Evolutionary conservation across 1,140 invertebrate species (phyloP).

Genomic region (Eriosoma lanigerum): DNA sequence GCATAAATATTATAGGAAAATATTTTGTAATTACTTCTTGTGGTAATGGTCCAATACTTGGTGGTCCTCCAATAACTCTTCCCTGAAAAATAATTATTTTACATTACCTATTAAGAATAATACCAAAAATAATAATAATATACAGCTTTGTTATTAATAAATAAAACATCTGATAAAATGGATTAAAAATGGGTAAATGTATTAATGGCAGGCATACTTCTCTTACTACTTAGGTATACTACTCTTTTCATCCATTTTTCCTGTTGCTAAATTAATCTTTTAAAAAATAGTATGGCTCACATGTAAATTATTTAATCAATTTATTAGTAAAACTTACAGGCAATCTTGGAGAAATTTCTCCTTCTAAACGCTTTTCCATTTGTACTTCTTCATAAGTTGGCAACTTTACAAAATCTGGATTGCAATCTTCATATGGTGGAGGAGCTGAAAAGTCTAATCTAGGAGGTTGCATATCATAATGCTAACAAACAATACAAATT

Average conservation of each 20-base stretch:
- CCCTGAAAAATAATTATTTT: constrained; percentile 6
- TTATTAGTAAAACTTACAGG: constrained; percentile 31
- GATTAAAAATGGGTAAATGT: no score
- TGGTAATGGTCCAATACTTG: constrained; percentile 8
- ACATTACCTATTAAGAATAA: background rate
- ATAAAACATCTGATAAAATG: no score
- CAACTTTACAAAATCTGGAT: constrained; percentile 64
- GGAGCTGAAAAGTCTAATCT: constrained; percentile 80
- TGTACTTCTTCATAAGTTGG: constrained; percentile 91
- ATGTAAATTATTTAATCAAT: background rate
- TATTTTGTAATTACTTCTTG: constrained; percentile 35
- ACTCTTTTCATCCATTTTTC: no score
- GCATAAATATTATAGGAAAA: background rate
- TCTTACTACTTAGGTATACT: no score
- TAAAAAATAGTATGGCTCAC: no score
- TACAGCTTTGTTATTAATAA: no score
- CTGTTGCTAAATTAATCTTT: no score
- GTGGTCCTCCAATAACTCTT: constrained; percentile 37
- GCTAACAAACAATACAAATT: constrained; percentile 4
- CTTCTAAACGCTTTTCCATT: constrained; percentile 78
- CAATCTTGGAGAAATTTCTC: constrained; percentile 58
- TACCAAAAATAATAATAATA: no score
- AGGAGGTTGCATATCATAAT: constrained; percentile 70
- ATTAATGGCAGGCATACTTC: no score
- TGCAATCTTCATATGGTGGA: constrained; percentile 76